Evolutionary conservation across 2,888 invertebrate genomes (phyloP).

Genomic region (Plutella xylostella): DNA sequence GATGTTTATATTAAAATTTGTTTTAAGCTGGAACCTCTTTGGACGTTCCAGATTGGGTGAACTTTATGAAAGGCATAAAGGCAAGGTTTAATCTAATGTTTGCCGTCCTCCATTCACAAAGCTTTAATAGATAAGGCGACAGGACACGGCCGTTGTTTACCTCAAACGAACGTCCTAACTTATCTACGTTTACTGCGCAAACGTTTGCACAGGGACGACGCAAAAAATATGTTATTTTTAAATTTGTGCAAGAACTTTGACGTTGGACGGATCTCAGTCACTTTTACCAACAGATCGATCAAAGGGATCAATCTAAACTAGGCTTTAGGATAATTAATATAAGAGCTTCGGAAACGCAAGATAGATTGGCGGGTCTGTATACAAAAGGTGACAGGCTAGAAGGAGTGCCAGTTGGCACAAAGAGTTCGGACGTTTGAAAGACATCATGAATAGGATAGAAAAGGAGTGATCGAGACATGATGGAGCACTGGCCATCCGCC

Average conservation of each 20-base stretch:
- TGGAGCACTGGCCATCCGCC: slow-evolving; percentile 33
- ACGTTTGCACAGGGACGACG: slow-evolving; percentile 53
- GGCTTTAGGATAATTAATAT: no score
- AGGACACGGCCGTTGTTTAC: slow-evolving; percentile 60
- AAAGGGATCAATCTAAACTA: neutral
- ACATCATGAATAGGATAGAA: slow-evolving; percentile 57
- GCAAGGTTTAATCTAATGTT: slow-evolving; percentile 5
- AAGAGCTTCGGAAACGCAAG: no score
- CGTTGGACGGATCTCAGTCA: slow-evolving; percentile 41
- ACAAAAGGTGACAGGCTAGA: slow-evolving; percentile 61
- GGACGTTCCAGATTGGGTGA: no score
- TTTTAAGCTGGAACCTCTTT: no score
- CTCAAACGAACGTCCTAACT: slow-evolving; percentile 58
- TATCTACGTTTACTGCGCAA: slow-evolving; percentile 32
- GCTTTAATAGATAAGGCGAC: slow-evolving; percentile 43
- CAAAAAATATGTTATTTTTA: slow-evolving; percentile 66
- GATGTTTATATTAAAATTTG: no score
- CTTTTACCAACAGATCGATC: neutral
- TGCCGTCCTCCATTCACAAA: slow-evolving; percentile 6
- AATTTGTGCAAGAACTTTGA: slow-evolving; percentile 69
- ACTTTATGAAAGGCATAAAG: slow-evolving; percentile 9
- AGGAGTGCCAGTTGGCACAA: slow-evolving; percentile 46
- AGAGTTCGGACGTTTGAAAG: slow-evolving; percentile 52
- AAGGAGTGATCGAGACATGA: slow-evolving; percentile 54
- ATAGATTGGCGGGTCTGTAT: neutral